Evolutionary conservation across 2,888 invertebrate genomes (phyloP).

Genomic region (Creontiades dilutus): DNA sequence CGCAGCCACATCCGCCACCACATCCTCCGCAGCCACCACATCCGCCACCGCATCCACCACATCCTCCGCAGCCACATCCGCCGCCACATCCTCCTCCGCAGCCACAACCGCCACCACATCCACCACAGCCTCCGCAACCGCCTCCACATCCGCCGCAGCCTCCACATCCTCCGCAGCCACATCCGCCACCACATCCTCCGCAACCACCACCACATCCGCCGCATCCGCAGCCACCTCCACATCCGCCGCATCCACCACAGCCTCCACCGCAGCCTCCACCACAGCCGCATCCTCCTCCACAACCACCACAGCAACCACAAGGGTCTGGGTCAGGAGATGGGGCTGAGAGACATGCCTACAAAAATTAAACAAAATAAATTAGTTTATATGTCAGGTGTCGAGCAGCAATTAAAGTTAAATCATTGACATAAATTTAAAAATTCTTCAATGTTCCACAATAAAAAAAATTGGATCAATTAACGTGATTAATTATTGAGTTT

Average conservation of each 20-base stretch:
- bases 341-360: neutral
- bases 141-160: slow-evolving; percentile 34
- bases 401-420: too few species aligned
- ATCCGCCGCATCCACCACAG: neutral
- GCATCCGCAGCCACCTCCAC: neutral
- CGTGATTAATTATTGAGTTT: too few species aligned
- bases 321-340: neutral
- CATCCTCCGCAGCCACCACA: neutral
- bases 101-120: neutral
- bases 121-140: neutral
- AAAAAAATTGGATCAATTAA: too few species aligned
- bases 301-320: neutral
- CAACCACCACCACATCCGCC: neutral
- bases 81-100: neutral
- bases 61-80: neutral
- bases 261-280: slow-evolving; percentile 42
- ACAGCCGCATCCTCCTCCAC: slow-evolving; percentile 21
- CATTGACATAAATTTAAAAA: too few species aligned
- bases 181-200: neutral
- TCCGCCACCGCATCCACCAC: neutral
- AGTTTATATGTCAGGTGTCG: neutral
- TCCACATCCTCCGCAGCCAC: neutral
- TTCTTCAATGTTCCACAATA: too few species aligned
- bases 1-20: neutral
- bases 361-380: neutral